A percentile compares a stretch with the other conserved stretches of the same genome.
Conservation (phyloP, 1,140 invertebrate species). For the Euschistus heros region DNA sequence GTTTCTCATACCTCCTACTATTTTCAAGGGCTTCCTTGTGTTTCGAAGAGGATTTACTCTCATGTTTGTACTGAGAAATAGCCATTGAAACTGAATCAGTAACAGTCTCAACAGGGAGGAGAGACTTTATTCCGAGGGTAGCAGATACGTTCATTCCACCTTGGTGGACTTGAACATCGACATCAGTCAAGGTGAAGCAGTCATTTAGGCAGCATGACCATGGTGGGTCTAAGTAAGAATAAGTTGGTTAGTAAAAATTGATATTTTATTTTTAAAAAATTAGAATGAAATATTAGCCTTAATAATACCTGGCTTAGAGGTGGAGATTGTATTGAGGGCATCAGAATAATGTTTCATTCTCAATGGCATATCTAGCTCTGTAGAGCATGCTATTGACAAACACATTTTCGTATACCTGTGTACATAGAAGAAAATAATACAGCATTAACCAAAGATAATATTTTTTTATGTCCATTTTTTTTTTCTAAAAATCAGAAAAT, state of each 20-base stretch:
- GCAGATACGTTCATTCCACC: conserved; percentile 20
- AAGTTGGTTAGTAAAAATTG: neutral
- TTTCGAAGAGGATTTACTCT: conserved; percentile 14
- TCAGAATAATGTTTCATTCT: conserved; percentile 37
- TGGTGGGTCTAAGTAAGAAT: conserved; percentile 21
- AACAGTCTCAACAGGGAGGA: conserved; percentile 7
- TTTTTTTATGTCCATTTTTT: no score
- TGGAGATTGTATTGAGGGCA: conserved; percentile 29
- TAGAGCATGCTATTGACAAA: conserved; percentile 61
- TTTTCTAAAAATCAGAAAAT: no score
- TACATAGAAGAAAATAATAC: conserved; percentile 11
- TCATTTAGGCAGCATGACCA: conserved; percentile 25
- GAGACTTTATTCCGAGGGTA: conserved; percentile 4
- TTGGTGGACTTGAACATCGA: conserved; percentile 23
- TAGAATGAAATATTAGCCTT: neutral
- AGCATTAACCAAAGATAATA: no score
- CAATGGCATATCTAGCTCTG: conserved; percentile 44
- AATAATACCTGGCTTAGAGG: conserved; percentile 22
- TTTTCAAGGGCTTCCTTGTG: conserved; percentile 14
- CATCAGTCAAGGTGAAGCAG: conserved; percentile 22
- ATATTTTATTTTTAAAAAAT: neutral
- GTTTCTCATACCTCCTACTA: neutral
- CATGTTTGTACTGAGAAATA: conserved; percentile 19
- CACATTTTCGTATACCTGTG: conserved; percentile 47
- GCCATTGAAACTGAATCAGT: conserved; percentile 15